These are phyloP conservation scores for Theropithecus gelada DNA, from an alignment of 2,113 vertebrate genomes.

Conservation along the genomic window DNA sequence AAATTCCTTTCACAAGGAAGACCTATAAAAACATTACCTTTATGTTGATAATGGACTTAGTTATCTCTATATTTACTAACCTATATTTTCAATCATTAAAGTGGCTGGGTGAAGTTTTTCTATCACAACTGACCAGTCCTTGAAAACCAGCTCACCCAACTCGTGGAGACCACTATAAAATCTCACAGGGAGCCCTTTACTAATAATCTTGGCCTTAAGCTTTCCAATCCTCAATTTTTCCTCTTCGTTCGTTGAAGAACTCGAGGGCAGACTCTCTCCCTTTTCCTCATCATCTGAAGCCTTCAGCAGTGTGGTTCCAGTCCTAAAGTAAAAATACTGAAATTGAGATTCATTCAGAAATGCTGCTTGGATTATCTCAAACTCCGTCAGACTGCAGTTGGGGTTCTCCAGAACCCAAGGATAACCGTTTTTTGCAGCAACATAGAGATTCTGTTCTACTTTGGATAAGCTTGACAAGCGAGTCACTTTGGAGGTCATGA, in stretches of 20 bases:
- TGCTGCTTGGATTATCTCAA: constrained; percentile 69
- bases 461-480: constrained; percentile 48
- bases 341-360: constrained; percentile 67
- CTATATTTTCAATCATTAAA: constrained; percentile 23
- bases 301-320: not conserved
- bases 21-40: not conserved
- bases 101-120: constrained; percentile 68
- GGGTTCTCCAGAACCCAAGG: constrained; percentile 72
- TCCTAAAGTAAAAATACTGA: constrained; percentile 78
- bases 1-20: not conserved
- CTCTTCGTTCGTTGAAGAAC: not conserved
- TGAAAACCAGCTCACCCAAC: constrained; percentile 67
- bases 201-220: constrained; percentile 68
- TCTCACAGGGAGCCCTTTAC: constrained; percentile 54
- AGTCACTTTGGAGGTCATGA: not conserved
- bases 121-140: constrained; percentile 68
- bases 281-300: not conserved
- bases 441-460: constrained; percentile 73
- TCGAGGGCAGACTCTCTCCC: not conserved
- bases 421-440: constrained; percentile 66
- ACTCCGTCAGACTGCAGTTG: constrained; percentile 61
- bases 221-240: constrained; percentile 60
- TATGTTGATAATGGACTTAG: not conserved
- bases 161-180: constrained; percentile 74
- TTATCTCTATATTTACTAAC: constrained; percentile 40